Conservation (phyloP, 1,140 invertebrate genomes). For the Heliconius himera region DNA sequence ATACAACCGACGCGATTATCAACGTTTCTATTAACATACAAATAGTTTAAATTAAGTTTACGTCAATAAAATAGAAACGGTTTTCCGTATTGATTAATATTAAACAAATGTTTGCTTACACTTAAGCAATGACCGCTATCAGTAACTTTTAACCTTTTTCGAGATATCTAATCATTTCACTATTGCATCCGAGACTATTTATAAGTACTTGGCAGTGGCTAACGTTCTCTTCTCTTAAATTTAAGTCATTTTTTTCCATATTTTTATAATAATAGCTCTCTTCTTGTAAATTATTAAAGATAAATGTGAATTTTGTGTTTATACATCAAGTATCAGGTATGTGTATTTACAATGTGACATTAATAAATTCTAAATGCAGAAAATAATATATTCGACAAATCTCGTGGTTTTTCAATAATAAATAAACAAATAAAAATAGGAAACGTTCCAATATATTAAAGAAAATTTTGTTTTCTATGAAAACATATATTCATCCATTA, state of each 20-base stretch:
- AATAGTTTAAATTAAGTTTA: too few species aligned
- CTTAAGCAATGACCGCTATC: neutral
- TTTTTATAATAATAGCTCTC: neutral
- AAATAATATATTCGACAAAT: too few species aligned
- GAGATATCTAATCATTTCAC: slow-evolving; percentile 11
- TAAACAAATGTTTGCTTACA: neutral
- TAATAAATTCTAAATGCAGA: too few species aligned
- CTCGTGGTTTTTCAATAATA: too few species aligned
- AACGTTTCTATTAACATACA: too few species aligned
- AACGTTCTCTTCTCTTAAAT: neutral
- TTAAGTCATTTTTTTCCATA: neutral
- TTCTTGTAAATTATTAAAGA: neutral
- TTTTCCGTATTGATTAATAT: neutral
- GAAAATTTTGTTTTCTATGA: too few species aligned
- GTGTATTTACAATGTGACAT: neutral
- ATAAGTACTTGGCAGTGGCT: neutral
- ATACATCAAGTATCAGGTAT: neutral
- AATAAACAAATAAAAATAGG: too few species aligned
- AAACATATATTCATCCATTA: too few species aligned
- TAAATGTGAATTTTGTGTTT: neutral
- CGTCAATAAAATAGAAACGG: neutral
- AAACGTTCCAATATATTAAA: too few species aligned
- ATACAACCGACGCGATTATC: too few species aligned
- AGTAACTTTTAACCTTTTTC: slow-evolving; percentile 6
- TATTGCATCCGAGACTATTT: neutral